Evolutionary conservation across 2,888 invertebrate species (phyloP).

Genomic region (Acleris emargana): DNA sequence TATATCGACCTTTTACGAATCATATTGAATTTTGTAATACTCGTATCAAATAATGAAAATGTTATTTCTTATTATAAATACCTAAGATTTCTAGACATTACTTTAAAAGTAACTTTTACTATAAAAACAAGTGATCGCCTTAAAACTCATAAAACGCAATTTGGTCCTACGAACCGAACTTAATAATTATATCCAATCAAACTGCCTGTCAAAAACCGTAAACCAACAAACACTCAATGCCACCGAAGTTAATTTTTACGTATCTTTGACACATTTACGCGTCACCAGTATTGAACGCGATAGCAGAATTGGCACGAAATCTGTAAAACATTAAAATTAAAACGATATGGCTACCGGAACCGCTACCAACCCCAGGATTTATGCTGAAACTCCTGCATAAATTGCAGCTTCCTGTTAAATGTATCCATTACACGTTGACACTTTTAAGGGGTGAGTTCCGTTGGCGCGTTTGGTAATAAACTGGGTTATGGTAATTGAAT

Average conservation of each 20-base stretch:
- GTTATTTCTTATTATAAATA: too few species aligned
- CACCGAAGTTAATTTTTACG: too few species aligned
- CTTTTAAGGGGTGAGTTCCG: slow-evolving; percentile 38
- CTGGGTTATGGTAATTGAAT: neutral
- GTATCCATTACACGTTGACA: slow-evolving; percentile 78
- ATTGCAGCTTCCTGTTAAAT: slow-evolving; percentile 71
- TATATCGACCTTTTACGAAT: too few species aligned
- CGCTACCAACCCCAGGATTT: slow-evolving; percentile 57
- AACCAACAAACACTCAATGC: neutral
- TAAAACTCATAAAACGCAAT: too few species aligned
- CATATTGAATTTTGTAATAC: too few species aligned
- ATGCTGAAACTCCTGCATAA: slow-evolving; percentile 69
- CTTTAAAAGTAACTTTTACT: too few species aligned
- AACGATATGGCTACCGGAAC: slow-evolving; percentile 45
- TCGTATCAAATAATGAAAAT: too few species aligned
- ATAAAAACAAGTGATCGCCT: too few species aligned
- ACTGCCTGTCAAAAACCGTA: neutral
- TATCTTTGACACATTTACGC: too few species aligned
- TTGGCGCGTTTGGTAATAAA: slow-evolving; percentile 1
- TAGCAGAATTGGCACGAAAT: slow-evolving; percentile 41
- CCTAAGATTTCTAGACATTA: too few species aligned
- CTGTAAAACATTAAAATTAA: slow-evolving; percentile 51
- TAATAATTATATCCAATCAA: neutral
- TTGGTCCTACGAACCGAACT: neutral
- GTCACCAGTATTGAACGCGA: neutral